Evolutionary conservation across 2,888 invertebrate species (phyloP), one percentile per base, ranked within the genome.

Genomic region (Zaprionus bogoriensis): DNA sequence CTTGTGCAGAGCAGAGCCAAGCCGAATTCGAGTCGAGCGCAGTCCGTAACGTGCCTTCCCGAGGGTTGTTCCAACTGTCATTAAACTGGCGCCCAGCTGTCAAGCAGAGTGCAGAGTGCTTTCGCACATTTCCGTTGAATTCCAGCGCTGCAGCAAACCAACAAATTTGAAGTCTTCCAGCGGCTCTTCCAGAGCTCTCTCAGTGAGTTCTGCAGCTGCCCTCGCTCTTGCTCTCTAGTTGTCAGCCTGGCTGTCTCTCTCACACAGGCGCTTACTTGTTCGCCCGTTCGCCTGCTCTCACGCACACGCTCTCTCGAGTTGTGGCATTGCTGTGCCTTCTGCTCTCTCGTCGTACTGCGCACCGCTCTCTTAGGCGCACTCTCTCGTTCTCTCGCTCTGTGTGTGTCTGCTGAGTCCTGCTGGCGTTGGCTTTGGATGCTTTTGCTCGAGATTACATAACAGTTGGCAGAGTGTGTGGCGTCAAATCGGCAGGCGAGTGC

Each of bases 381-480:
- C 30, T 50, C 20, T 48, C 46, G 86, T 83, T 74, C 86, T 73
- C 20, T 67, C 68, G 50, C 67, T 42, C 44, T 44, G 32, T 7
- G 7, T 2, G n/a, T n/a, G n/a, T 48, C 68, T 51, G 61, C 57
- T 67, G 50, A 55, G 47, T 50, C 46, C 7, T 19, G 20, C 5
- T n/a, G 20, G n/a, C 22, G 5, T n/a, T n/a, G 48, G 62, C 59
- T 65, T 86, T 79, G 59, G 67, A 67, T 66, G 74, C 72, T 78
- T 78, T 81, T 75, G 71, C 61, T 73, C 48, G 76, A 85, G 74
- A 85, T 88, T 88, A 89, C 88, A 89, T 88, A 88, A 88, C 88
- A 78, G 80, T 89, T 88, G 85, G 88, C 73, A 77, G 82, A 74
- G 80, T 80, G 74, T 84, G 78, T 74, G 73, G 75, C 68, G n/a